Evolutionary conservation across 2,888 invertebrate genomes (phyloP), one percentile per base, ranked within the genome.

Genomic region (Beris morrisii): DNA sequence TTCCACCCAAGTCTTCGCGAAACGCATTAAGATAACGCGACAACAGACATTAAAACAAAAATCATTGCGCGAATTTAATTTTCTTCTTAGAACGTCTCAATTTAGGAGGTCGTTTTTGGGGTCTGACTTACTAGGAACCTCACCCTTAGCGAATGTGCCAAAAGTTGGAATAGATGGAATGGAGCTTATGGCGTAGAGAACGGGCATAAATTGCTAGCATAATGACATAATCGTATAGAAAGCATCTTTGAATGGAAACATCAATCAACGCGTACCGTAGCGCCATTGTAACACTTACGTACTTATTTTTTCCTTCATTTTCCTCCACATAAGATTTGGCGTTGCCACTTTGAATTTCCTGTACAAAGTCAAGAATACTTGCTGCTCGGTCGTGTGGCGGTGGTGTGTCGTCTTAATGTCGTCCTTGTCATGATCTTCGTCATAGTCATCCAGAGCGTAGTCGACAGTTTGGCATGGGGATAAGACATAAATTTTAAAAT

Each of bases 371-470:
- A 38, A 38, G 38, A 9, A 38, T 38, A 38, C 38, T 22, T 22
- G 22, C 22, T 9, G 38, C 4, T 38, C 38, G 38, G n/a, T n/a
- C 48, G n/a, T 48, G 13, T 15, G 15, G 15, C 48, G 6, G 15
- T 13, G 48, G n/a, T 11, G 48, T 31, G 12, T 31, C 13, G 13
- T 31, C 54, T 54, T 15, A 22, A 13, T 32, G 44, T 44, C 15
- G 58, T 58, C 45, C 58, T 58, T 58, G 32, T 58, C 58, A 46
- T 58, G 58, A 58, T 38, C 58, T 58, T n/a, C 46, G 45, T 46
- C 30, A 58, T 28, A 58, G 45, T 58, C 58, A 56, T 56, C 22
- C 32, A 43, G 9, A 13, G 58, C 45, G 28, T 28, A 58, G 58
- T 30, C 46, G 58, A 46, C 43, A 46, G 28, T 58, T 58, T 45